Base-by-base conservation (phyloP, 2,888 invertebrate genomes). In the Artemia sp. region DNA sequence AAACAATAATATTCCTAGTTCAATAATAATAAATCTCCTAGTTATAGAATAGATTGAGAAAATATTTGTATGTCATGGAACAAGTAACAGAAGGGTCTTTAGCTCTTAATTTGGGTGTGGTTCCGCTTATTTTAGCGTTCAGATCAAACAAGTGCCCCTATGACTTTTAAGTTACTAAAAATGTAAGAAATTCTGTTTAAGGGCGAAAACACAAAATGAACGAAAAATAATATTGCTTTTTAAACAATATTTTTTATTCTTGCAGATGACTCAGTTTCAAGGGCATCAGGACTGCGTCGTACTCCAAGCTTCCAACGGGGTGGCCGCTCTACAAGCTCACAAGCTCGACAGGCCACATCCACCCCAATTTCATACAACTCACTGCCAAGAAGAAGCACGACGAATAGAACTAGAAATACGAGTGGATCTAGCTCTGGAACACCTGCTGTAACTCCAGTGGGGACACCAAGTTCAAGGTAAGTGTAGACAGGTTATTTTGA, bases 231-330 rank as follows among this genome's bases (percentile, higher is more conserved):
- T 19, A 19, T 19, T 19, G 38, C 38, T 3, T 38, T 38, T 38
- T 38, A 38, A 38, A 70, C 52, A 24, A 12, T 53, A 12, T 51
- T 9, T 70, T 14, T 66, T 70, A n/a, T 12, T 52, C 52, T 70
- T 12, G 14, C 66, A n/a, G 53, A 52, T 8, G 51, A 67, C 58
- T 68, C 51, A 38, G 64, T 9, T 24, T 11, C 64, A 58, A 58
- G 24, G 11, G 64, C 64, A 11, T 24, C n/a, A 24, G 64, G 14
- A 10, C n/a, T 58, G 64, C 64, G 64, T 9, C 64, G 64, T 8
- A 58, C 64, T 58, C 64, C 64, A 58, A 58, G 64, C 11, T 58
- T 58, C 19, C 14, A n/a, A 19, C 8, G 24, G 24, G 64, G 14
- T n/a, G 64, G 64, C 64, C 64, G 64, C n/a, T 19, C 64, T 24